These are phyloP conservation scores for Mythimna loreyi DNA, from an alignment of 2,888 invertebrate species.

Conservation along the genomic window DNA sequence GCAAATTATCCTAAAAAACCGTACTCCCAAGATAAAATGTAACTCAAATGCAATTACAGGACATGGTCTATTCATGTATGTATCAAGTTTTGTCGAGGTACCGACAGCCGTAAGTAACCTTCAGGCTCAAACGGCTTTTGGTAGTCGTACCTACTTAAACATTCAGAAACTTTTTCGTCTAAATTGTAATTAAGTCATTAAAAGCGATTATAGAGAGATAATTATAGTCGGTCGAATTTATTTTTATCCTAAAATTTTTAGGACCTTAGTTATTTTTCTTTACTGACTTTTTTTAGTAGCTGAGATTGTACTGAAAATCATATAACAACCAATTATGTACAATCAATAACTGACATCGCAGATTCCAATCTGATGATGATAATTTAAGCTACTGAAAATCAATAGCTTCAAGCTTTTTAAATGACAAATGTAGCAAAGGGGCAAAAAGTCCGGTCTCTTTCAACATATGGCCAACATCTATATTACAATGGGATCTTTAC, in stretches of 20 bases:
- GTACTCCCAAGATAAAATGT: neutral
- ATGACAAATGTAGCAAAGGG: constrained; percentile 63
- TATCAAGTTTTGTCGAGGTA: too few species aligned
- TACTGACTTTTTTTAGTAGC: too few species aligned
- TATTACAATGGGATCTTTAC: constrained; percentile 88
- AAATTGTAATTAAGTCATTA: neutral
- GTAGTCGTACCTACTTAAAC: too few species aligned
- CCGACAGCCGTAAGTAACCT: too few species aligned
- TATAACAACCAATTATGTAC: neutral
- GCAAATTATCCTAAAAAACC: too few species aligned
- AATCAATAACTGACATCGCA: neutral
- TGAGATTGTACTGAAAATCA: neutral
- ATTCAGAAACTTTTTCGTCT: too few species aligned
- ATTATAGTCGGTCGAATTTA: too few species aligned
- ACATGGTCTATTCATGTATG: neutral
- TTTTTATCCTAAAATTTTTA: too few species aligned
- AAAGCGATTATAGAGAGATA: neutral
- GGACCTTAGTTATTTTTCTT: too few species aligned
- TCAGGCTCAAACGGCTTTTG: too few species aligned
- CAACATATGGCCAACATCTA: constrained; percentile 88
- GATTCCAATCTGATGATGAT: neutral
- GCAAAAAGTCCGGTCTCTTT: constrained; percentile 69
- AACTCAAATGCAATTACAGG: neutral
- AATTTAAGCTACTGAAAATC: constrained; percentile 5
- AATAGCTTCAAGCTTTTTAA: constrained; percentile 53